Evolutionary conservation across 1,140 invertebrate genomes (phyloP).

Genomic region (Zeugodacus cucurbitae): DNA sequence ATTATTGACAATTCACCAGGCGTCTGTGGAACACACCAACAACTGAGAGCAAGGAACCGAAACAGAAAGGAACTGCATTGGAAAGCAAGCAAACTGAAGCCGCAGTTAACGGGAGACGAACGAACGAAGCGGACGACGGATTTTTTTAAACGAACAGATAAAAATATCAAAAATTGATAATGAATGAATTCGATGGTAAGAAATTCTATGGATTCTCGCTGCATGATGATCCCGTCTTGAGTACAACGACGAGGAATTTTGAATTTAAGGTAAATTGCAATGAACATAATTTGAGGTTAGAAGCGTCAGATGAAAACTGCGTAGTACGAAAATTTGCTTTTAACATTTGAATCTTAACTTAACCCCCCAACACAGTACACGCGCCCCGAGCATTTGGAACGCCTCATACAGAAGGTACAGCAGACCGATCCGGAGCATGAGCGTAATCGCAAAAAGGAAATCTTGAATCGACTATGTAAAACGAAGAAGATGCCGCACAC

Average conservation of each 20-base stretch:
- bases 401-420: constrained; percentile 53
- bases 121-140: not conserved
- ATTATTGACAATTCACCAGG: not conserved
- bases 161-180: not conserved
- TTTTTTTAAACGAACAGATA: not conserved
- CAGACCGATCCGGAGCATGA: constrained; percentile 37
- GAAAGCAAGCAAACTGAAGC: not conserved
- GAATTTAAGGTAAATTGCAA: constrained; percentile 53
- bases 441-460: constrained; percentile 5
- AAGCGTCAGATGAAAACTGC: constrained; percentile 6
- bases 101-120: not conserved
- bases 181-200: constrained; percentile 44
- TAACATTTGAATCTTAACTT: not conserved
- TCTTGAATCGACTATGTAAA: constrained; percentile 51
- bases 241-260: constrained; percentile 45
- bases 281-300: constrained; percentile 43
- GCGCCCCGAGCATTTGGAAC: constrained; percentile 52
- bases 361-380: constrained; percentile 47
- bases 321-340: too few species aligned
- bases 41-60: not conserved
- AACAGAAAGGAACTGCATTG: not conserved
- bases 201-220: constrained; percentile 42
- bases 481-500: not conserved
- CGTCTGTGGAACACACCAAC: not conserved
- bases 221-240: constrained; percentile 31